phyloP scores from a whole-genome alignment of 2,797 vertebrate species.

The Leuciscus waleckii region DNA sequence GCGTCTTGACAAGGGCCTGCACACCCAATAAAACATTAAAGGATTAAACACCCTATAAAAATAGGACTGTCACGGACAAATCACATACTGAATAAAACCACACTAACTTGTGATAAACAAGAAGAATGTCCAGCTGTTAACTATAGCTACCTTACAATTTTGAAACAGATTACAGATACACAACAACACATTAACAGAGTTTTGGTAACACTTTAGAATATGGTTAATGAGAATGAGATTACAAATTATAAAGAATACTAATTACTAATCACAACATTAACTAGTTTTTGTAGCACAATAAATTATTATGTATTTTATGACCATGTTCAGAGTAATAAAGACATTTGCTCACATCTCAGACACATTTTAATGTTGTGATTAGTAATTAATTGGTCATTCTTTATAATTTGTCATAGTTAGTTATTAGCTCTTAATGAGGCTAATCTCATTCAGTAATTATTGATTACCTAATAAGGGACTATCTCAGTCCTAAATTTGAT shows the following conservation, averaged over 20 bases:
- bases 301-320: not conserved
- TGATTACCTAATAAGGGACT: no score
- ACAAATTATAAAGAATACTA: not conserved
- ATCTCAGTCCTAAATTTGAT: no score
- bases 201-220: not conserved
- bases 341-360: not conserved
- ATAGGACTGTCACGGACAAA: not conserved
- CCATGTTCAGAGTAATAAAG: not conserved
- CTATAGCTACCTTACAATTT: not conserved
- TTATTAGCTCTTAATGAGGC: no score
- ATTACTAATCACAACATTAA: not conserved
- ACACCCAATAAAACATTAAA: conserved; percentile 38
- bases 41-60: conserved; percentile 32
- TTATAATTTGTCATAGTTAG: no score
- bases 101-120: not conserved
- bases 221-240: not conserved
- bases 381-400: no score
- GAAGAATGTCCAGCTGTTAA: not conserved
- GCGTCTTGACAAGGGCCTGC: conserved; percentile 7
- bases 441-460: no score
- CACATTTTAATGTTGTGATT: not conserved
- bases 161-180: not conserved
- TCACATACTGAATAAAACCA: not conserved
- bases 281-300: not conserved
- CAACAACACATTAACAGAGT: not conserved